phyloP scores from a whole-genome alignment of 2,113 vertebrate species.

The Neolamprologus modestus region DNA sequence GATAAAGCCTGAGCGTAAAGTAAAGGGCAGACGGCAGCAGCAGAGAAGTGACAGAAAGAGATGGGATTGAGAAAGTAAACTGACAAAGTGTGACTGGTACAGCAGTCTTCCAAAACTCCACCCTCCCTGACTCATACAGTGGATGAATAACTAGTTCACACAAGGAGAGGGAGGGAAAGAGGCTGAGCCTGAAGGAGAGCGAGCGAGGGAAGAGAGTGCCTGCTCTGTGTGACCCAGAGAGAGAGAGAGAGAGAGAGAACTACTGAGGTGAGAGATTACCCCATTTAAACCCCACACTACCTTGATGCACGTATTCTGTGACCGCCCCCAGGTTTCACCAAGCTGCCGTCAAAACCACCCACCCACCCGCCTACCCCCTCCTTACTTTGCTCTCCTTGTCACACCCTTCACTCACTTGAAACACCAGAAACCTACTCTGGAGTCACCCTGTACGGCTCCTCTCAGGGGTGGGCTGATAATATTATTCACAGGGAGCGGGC shows the following conservation, averaged over 20 bases:
- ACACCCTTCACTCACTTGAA: neutral
- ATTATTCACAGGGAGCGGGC: slow-evolving; percentile 54
- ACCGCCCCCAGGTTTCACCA: neutral
- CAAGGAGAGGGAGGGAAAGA: slow-evolving; percentile 27
- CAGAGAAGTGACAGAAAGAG: neutral
- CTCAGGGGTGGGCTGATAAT: slow-evolving; percentile 41
- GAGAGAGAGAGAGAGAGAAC: neutral
- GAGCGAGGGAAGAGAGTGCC: neutral
- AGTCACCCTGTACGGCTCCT: slow-evolving; percentile 11
- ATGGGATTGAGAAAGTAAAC: slow-evolving; percentile 37
- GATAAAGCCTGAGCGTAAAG: neutral
- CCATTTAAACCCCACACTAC: neutral
- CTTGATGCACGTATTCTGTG: neutral
- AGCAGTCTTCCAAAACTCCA: slow-evolving; percentile 67
- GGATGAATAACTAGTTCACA: slow-evolving; percentile 73
- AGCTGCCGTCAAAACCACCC: neutral
- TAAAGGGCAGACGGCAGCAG: neutral
- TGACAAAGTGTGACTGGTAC: slow-evolving; percentile 74
- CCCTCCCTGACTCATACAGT: slow-evolving; percentile 73
- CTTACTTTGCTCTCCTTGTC: neutral
- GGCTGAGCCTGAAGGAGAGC: neutral
- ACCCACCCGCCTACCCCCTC: neutral
- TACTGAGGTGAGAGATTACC: neutral
- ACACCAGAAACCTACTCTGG: neutral
- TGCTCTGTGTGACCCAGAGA: neutral